Evolutionary conservation across 2,888 invertebrate genomes (phyloP).

Genomic region (Pseudococcus longispinus): DNA sequence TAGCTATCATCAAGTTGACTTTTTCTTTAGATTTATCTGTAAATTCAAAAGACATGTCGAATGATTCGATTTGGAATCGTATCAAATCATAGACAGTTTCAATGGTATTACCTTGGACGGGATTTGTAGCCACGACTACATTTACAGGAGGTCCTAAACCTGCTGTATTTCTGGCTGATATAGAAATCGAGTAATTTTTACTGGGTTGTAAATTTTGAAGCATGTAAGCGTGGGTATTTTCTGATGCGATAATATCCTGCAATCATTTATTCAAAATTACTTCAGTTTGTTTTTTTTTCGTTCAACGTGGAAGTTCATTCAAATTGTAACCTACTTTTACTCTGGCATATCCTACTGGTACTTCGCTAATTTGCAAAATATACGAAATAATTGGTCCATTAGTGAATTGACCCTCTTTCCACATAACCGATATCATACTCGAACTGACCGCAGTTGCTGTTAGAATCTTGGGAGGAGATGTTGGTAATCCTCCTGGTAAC

Average conservation of each 20-base stretch:
- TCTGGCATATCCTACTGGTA: conserved; percentile 69
- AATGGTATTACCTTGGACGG: conserved; percentile 12
- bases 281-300: background rate
- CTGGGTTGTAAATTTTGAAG: conserved; percentile 76
- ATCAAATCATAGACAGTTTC: too few relatives aligned
- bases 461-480: conserved; percentile 78
- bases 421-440: conserved; percentile 83
- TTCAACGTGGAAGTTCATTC: too few relatives aligned
- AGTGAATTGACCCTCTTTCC: conserved; percentile 85
- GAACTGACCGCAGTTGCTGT: conserved; percentile 81
- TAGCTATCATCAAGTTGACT: conserved; percentile 74
- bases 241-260: conserved; percentile 78
- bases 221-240: conserved; percentile 76
- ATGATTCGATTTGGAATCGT: background rate
- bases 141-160: conserved; percentile 79
- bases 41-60: conserved; percentile 59
- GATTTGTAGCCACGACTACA: conserved; percentile 66
- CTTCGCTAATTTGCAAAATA: conserved; percentile 74
- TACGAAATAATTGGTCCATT: conserved; percentile 90
- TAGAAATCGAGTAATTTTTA: conserved; percentile 77
- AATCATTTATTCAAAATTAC: background rate
- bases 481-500: conserved; percentile 72
- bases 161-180: conserved; percentile 79
- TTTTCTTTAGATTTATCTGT: conserved; percentile 73
- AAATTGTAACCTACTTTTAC: conserved; percentile 69